Evolutionary conservation across 2,113 vertebrate genomes (phyloP).

Genomic region (Malurus alboscapulatus): DNA sequence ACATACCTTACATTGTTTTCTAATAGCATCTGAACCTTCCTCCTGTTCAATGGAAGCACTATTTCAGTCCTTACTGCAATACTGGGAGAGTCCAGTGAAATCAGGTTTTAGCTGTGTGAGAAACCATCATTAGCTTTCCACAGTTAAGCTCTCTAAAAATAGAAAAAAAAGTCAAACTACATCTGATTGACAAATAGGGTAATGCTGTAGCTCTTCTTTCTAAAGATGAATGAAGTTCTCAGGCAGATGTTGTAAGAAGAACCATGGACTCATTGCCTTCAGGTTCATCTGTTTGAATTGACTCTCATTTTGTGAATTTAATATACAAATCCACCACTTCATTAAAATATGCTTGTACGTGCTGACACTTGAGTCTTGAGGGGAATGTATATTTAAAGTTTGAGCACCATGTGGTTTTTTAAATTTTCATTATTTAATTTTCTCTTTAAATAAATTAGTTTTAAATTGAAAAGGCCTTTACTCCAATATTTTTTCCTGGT

Average conservation of each 20-base stretch:
- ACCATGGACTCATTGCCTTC: neutral
- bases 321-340: neutral
- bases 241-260: neutral
- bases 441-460: neutral
- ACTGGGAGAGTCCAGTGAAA: neutral
- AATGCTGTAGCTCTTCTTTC: neutral
- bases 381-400: neutral
- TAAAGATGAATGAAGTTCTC: neutral
- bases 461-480: neutral
- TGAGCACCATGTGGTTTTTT: neutral
- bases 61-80: neutral
- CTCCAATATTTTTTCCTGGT: neutral
- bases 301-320: neutral
- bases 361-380: neutral
- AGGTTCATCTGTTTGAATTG: neutral
- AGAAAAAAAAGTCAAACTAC: neutral
- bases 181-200: neutral
- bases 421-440: neutral
- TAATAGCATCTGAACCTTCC: neutral
- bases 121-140: neutral
- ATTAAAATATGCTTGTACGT: neutral
- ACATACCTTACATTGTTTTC: neutral
- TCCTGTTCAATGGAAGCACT: neutral
- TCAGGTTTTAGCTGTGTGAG: neutral
- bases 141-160: neutral